Conservation (phyloP, 1,140 invertebrate genomes). For the Drosophila nigromelanica region DNA sequence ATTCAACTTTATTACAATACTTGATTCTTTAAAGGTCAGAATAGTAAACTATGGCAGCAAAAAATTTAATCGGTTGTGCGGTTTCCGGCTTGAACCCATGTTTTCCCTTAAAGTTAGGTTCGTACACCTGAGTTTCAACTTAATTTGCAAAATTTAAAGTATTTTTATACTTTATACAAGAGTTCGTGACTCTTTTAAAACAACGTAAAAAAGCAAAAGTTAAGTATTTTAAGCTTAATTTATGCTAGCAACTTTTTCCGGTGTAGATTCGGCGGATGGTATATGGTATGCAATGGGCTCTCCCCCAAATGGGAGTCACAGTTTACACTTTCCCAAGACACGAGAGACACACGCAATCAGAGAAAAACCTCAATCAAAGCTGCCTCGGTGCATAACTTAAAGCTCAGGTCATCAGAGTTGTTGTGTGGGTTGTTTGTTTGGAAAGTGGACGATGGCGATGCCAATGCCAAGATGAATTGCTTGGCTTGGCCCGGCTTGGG, state of each 20-base stretch:
- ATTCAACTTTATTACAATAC: too few relatives aligned
- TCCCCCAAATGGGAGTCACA: conserved; percentile 68
- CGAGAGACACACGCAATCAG: conserved; percentile 65
- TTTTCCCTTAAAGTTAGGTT: too few relatives aligned
- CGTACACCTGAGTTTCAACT: too few relatives aligned
- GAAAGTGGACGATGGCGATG: conserved; percentile 59
- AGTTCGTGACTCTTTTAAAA: neutral
- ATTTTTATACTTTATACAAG: too few relatives aligned
- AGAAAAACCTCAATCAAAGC: conserved; percentile 79
- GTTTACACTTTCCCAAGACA: conserved; percentile 76
- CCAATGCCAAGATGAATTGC: conserved; percentile 67
- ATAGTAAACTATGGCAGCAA: too few relatives aligned
- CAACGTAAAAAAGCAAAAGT: neutral
- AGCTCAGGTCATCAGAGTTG: conserved; percentile 69
- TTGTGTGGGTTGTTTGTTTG: conserved; percentile 72
- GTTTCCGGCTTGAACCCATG: too few relatives aligned
- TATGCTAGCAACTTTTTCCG: neutral
- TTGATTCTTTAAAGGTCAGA: too few relatives aligned
- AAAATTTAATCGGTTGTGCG: too few relatives aligned
- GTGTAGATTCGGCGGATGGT: neutral
- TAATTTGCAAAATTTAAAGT: too few relatives aligned
- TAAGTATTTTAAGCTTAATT: neutral
- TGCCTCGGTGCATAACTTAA: conserved; percentile 72
- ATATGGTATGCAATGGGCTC: conserved; percentile 33
- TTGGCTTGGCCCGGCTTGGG: conserved; percentile 9